Base-by-base conservation (phyloP, 2,888 invertebrate species). In the Polia nebulosa region DNA sequence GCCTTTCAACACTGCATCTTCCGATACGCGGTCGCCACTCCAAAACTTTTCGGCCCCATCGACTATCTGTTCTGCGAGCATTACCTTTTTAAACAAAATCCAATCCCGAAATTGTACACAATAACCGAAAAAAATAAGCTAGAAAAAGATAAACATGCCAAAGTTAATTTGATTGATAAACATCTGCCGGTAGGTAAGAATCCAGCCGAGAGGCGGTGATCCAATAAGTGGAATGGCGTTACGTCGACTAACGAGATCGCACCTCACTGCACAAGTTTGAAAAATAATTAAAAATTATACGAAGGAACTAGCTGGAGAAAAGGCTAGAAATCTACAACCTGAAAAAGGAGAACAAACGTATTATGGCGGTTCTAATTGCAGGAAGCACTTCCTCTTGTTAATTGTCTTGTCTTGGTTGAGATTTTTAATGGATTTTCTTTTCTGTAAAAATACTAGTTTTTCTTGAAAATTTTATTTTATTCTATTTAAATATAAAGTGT, bases 221-320 rank as follows among this genome's bases (percentile, higher is more conserved):
- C 80, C 78, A 87, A 89, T 89, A 86, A 86, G 66, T 60, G 61
- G 75, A 81, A 87, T 85, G 80, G 79, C 72, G 73, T 82, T 79
- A 77, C 75, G 69, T 73, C 71, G 52, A 59, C 47, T 85, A 85
- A 88, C 84, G 77, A 84, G 80, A 51, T 80, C 61, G 45, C 78
- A 76, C 66, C 72, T 67, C 59, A 69, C 64, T 71, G 77, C 52
- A 72, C 57, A 68, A 77, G 67, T 84, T 82, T 70, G 25, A 71
- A 81, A 82, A 84, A 83, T 84, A 81, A 84, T 84, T 87, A 72
- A 65, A 76, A 82, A 70, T 66, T 62, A 63, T 22, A 70, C 57
- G 52, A 44, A 36, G 25, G 20, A 47, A 69, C 49, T 51, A 57
- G 20, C 45, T 56, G 6, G 17, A 20, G 47, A 61, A 59, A 60